These are phyloP conservation scores for Hydractinia symbiolongicarpus DNA, from an alignment of 30 jellyfish, hydroid and myxozoan species.

Conservation along the genomic window DNA sequence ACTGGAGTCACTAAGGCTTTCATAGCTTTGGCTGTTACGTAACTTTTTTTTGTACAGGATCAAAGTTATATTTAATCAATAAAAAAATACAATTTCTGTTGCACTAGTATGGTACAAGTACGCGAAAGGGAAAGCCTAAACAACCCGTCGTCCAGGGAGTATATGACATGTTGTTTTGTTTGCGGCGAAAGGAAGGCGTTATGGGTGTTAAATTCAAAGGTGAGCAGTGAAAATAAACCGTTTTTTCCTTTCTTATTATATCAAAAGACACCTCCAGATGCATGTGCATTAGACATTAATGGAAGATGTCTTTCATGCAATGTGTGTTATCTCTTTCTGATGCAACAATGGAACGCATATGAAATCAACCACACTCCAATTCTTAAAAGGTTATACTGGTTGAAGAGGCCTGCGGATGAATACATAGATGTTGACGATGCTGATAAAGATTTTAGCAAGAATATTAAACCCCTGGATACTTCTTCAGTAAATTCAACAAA, in stretches of 20 bases:
- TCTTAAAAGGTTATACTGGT: constrained; percentile 63
- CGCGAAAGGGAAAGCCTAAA: no score
- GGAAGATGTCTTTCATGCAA: constrained; percentile 51
- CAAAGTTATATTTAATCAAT: no score
- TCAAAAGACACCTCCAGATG: constrained; percentile 54
- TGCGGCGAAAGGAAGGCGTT: constrained; percentile 65
- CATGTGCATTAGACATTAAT: constrained; percentile 10
- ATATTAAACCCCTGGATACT: neutral
- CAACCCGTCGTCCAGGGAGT: no score
- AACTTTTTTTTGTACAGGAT: no score
- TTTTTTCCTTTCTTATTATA: constrained; percentile 69
- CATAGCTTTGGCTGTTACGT: no score
- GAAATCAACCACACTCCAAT: constrained; percentile 58
- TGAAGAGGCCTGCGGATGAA: constrained; percentile 20
- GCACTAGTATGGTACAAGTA: no score
- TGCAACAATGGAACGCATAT: constrained; percentile 83
- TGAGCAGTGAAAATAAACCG: constrained; percentile 39
- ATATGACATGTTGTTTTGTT: constrained; percentile 35
- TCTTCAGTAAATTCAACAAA: neutral
- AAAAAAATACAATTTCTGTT: no score
- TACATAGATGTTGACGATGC: neutral
- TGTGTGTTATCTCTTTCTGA: constrained; percentile 66
- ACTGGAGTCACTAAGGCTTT: no score
- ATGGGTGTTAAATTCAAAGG: constrained; percentile 55
- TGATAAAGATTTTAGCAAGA: neutral